Percentiles rank a stretch among this genome's conserved stretches.
Conservation (phyloP, 2,113 vertebrate species). For the mouse (Mus musculus) region GRCm39 chr10:109819001-109819500, state of each 20-base stretch:
- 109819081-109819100: not conserved
- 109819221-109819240: not conserved
- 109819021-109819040: not conserved
- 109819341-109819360: not conserved
- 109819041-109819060: not conserved
- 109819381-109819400: not conserved
- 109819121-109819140: not conserved
- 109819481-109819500: not conserved
- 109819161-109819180: not conserved
- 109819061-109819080: not conserved
- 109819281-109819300: not conserved
- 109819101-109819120: not conserved
- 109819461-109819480: not conserved
- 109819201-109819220: not conserved
- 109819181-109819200: not conserved
- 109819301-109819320: not conserved
- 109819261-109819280: not conserved
- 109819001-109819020: not conserved
- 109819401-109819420: not conserved
- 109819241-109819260: not conserved
- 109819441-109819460: no score
- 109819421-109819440: no score
- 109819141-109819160: not conserved
- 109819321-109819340: not conserved
- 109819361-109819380: not conserved